Evolutionary conservation across 2,797 vertebrate species (phyloP).

Genomic region (Sternarchorhynchus goeldii): DNA sequence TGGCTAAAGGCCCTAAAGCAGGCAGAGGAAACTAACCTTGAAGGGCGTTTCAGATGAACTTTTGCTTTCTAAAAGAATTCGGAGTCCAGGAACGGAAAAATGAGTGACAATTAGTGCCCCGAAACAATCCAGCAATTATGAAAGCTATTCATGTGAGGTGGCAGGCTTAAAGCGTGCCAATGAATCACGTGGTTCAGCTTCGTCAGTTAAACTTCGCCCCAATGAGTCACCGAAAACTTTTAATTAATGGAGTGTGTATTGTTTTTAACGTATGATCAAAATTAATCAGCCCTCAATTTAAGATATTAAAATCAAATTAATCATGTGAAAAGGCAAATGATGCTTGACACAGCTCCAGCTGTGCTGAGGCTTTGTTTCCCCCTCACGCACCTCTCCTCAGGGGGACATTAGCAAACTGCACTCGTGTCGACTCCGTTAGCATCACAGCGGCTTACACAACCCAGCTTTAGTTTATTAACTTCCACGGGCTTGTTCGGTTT

Average conservation of each 20-base stretch:
- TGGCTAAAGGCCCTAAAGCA: slow-evolving; percentile 37
- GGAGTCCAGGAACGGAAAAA: slow-evolving; percentile 38
- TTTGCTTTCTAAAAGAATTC: slow-evolving; percentile 26
- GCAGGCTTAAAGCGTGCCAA: slow-evolving; percentile 67
- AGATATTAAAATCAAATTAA: slow-evolving; percentile 99
- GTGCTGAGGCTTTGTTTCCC: slow-evolving; percentile 89
- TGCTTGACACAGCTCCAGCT: slow-evolving; percentile 99
- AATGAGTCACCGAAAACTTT: slow-evolving; percentile 82
- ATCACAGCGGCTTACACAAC: slow-evolving; percentile 80
- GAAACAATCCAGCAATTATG: slow-evolving; percentile 39
- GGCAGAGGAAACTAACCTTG: slow-evolving; percentile 9
- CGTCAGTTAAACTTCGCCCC: slow-evolving; percentile 76
- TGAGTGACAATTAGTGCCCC: slow-evolving; percentile 49
- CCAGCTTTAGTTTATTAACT: slow-evolving; percentile 50
- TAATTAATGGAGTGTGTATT: slow-evolving; percentile 93
- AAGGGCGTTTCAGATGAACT: slow-evolving; percentile 32
- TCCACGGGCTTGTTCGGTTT: slow-evolving; percentile 45
- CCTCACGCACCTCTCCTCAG: slow-evolving; percentile 88
- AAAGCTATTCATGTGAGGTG: slow-evolving; percentile 69
- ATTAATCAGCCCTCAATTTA: slow-evolving; percentile 99
- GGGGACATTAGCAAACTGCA: slow-evolving; percentile 98
- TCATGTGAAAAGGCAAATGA: slow-evolving; percentile 99
- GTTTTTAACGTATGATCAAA: slow-evolving; percentile 99
- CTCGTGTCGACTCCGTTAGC: slow-evolving; percentile 99
- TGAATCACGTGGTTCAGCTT: slow-evolving; percentile 74